These are phyloP conservation scores for Limnephilus marmoratus DNA, from an alignment of 2,888 invertebrate genomes.

Conservation along the genomic window DNA sequence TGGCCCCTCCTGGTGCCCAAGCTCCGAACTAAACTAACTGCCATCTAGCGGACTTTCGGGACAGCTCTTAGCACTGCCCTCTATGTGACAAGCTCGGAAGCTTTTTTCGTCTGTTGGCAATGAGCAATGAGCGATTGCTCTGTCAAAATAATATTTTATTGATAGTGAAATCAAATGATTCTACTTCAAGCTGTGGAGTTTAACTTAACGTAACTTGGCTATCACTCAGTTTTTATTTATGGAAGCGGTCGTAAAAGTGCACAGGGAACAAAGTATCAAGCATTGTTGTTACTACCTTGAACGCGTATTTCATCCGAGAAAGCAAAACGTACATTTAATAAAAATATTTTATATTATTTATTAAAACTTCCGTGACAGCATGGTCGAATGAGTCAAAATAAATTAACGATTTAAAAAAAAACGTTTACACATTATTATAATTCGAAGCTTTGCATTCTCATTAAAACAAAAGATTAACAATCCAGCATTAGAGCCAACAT, in stretches of 20 bases:
- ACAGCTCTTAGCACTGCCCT: too few species aligned
- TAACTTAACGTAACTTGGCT: neutral
- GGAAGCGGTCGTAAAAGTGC: neutral
- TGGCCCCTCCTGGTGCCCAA: too few species aligned
- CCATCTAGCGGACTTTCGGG: too few species aligned
- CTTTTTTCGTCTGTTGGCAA: too few species aligned
- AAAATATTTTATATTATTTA: neutral
- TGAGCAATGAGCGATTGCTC: neutral
- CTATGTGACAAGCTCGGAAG: too few species aligned
- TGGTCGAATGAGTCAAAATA: neutral
- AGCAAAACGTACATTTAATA: neutral
- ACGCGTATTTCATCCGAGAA: neutral
- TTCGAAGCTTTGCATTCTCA: conserved; percentile 42
- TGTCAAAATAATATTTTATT: neutral
- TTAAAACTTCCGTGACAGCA: neutral
- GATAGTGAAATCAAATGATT: neutral
- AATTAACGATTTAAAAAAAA: neutral
- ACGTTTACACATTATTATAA: conserved; percentile 11
- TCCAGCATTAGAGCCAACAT: conserved; percentile 49
- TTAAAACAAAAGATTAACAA: conserved; percentile 41
- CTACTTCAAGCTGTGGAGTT: neutral
- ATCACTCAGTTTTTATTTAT: neutral
- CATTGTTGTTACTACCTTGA: neutral
- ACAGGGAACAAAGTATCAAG: neutral
- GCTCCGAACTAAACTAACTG: too few species aligned